Percentiles rank a stretch among this genome's conserved stretches.
These are phyloP conservation scores for Amiota communis DNA, from an alignment of 2,888 invertebrate species.

Conservation along the genomic window DNA sequence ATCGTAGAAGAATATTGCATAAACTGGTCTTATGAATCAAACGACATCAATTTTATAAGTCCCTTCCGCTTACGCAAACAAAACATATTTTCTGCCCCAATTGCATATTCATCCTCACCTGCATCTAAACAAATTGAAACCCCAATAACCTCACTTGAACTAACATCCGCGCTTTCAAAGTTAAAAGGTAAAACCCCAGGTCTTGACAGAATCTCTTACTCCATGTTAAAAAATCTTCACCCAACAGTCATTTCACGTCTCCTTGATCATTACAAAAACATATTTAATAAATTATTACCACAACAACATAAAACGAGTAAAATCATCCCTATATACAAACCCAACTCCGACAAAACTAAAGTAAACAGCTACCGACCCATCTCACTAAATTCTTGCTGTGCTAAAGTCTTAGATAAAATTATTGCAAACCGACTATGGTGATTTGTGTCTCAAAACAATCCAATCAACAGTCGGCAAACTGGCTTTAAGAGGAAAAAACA, in stretches of 20 bases:
- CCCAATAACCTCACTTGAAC: slow-evolving; percentile 15
- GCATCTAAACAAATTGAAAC: slow-evolving; percentile 6
- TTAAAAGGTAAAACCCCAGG: slow-evolving; percentile 30
- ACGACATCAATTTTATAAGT: slow-evolving; percentile 3
- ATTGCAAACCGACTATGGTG: slow-evolving; percentile 13
- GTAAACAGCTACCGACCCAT: no score
- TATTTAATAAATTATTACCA: background rate
- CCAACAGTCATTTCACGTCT: no score
- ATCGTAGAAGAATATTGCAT: slow-evolving; percentile 10
- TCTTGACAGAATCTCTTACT: slow-evolving; percentile 32
- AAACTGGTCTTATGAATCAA: slow-evolving; percentile 16
- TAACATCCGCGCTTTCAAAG: slow-evolving; percentile 15
- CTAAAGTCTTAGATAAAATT: background rate
- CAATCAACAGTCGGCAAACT: background rate
- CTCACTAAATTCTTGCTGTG: slow-evolving; percentile 3
- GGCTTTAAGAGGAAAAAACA: background rate
- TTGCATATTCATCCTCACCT: background rate
- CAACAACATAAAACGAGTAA: background rate
- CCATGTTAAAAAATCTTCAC: slow-evolving; percentile 31
- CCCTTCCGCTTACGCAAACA: background rate
- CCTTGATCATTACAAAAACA: slow-evolving; percentile 6
- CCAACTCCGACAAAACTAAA: no score
- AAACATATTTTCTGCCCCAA: background rate
- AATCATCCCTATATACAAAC: background rate
- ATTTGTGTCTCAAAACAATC: slow-evolving; percentile 3